phyloP scores from a whole-genome alignment of 2,888 invertebrate genomes.

The Drosophila aldrichi region DNA sequence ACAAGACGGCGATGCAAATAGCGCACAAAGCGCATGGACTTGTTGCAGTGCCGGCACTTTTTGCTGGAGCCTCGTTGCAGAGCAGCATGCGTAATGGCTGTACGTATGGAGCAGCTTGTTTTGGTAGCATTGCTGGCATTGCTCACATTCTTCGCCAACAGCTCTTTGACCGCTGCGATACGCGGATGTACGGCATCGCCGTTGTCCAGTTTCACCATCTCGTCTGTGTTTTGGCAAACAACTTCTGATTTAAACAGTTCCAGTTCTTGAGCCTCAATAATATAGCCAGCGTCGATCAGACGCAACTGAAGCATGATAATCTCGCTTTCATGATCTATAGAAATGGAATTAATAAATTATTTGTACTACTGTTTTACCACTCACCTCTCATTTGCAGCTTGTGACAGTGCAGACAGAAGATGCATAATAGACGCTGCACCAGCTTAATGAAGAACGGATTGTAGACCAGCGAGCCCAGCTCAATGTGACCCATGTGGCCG shows the following conservation, averaged over 20 bases:
- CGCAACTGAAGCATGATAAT: constrained; percentile 88
- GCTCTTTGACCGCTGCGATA: constrained; percentile 85
- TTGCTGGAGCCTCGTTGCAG: constrained; percentile 70
- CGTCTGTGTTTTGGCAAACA: constrained; percentile 75
- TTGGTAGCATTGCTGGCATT: constrained; percentile 74
- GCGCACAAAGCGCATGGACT: constrained; percentile 75
- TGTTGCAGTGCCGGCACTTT: constrained; percentile 82
- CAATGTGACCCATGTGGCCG: constrained; percentile 98
- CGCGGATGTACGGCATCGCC: constrained; percentile 85
- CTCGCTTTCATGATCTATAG: constrained; percentile 83
- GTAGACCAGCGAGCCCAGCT: constrained; percentile 93
- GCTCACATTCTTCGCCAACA: constrained; percentile 73
- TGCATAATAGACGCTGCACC: constrained; percentile 89
- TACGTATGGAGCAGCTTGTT: constrained; percentile 80
- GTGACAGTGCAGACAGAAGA: constrained; percentile 90
- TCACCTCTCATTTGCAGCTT: constrained; percentile 89
- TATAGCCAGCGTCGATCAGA: constrained; percentile 90
- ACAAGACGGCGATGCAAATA: constrained; percentile 82
- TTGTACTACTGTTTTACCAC: not conserved
- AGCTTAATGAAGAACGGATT: constrained; percentile 95
- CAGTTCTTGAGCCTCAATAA: constrained; percentile 90
- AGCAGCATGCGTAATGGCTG: constrained; percentile 79
- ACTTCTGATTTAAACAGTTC: constrained; percentile 85
- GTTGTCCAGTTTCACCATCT: constrained; percentile 77
- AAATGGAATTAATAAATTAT: not conserved